These are phyloP conservation scores for Campoplex nolae DNA, from an alignment of 2,888 invertebrate species.

Conservation along the genomic window DNA sequence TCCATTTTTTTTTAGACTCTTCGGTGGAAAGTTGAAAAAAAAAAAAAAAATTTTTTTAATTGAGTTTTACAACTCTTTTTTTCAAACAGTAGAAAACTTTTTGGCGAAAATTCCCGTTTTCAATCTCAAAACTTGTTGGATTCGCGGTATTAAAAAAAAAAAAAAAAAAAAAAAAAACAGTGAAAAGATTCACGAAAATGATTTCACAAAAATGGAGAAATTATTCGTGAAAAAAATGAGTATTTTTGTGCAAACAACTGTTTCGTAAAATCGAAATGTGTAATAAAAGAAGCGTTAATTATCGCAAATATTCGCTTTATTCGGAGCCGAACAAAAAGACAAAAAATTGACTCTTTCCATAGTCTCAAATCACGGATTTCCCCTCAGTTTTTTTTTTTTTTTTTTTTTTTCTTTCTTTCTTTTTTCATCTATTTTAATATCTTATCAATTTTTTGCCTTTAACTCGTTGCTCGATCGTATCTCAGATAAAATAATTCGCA, in stretches of 20 bases:
- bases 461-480: constrained; percentile 60
- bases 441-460: constrained; percentile 5
- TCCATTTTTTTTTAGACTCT: no score
- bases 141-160: no score
- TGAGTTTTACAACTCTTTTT: no score
- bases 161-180: no score
- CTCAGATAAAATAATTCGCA: constrained; percentile 42
- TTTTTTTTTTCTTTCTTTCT: not conserved
- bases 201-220: no score
- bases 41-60: no score
- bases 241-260: not conserved
- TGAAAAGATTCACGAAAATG: no score
- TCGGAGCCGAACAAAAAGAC: not conserved
- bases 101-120: no score
- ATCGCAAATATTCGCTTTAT: not conserved
- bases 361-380: no score
- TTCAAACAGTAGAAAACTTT: no score
- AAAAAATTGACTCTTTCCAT: not conserved
- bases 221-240: not conserved
- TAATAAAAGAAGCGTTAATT: not conserved
- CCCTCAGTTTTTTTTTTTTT: not conserved
- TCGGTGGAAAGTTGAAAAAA: no score
- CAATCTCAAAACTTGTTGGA: no score
- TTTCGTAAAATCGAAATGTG: not conserved
- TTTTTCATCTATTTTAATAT: not conserved